These are phyloP conservation scores for Enoplolaimus lenunculus DNA, from an alignment of 2,888 invertebrate genomes.

Conservation along the genomic window DNA sequence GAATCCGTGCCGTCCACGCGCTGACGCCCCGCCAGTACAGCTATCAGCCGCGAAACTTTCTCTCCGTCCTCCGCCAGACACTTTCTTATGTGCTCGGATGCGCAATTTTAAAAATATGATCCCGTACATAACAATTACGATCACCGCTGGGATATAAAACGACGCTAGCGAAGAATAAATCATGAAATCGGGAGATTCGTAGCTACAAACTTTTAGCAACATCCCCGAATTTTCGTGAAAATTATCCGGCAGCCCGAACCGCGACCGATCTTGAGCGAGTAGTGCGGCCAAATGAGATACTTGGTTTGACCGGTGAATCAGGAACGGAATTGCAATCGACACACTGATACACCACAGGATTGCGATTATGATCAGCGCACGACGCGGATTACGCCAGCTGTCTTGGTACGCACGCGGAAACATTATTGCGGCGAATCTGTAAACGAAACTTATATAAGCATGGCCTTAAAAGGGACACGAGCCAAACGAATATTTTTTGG, in stretches of 20 bases:
- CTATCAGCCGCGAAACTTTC: no score
- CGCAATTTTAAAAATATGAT: neutral
- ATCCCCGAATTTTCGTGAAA: no score
- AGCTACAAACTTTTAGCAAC: neutral
- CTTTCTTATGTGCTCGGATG: neutral
- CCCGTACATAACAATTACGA: neutral
- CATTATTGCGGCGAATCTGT: conserved; percentile 11
- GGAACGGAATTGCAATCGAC: neutral
- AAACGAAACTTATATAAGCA: no score
- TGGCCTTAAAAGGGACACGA: no score
- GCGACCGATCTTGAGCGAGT: no score
- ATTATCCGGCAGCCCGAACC: no score
- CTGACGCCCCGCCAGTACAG: no score
- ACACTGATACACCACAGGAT: neutral
- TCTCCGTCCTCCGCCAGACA: no score
- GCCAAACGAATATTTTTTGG: no score
- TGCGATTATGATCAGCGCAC: neutral
- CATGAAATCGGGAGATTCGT: conserved; percentile 5
- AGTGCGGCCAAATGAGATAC: neutral
- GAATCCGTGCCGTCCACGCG: no score
- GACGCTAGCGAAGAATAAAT: conserved; percentile 2
- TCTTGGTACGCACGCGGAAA: neutral
- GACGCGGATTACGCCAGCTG: neutral
- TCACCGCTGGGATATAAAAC: conserved; percentile 1
- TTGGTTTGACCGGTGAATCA: neutral